These are phyloP conservation scores for Caligus rogercresseyi DNA, from an alignment of 1,140 invertebrate species.

Conservation along the genomic window DNA sequence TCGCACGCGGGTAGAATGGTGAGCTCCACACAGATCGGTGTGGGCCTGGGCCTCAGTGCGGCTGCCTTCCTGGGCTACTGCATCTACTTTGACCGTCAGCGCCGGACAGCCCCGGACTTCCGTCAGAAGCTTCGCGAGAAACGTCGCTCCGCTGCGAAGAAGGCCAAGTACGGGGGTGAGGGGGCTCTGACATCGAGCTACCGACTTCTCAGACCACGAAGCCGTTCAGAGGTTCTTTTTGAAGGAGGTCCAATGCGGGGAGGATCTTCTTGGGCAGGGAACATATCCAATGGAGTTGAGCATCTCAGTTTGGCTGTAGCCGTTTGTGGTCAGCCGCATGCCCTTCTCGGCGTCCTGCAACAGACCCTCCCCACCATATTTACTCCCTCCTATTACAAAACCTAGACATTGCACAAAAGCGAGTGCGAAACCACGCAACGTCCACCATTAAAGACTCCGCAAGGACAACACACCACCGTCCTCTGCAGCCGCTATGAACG, in stretches of 20 bases:
- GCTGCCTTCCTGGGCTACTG: slow-evolving; percentile 84
- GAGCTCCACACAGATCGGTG: slow-evolving; percentile 33
- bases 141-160: slow-evolving; percentile 40
- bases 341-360: slow-evolving; percentile 74
- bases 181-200: slow-evolving; percentile 35
- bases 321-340: slow-evolving; percentile 85
- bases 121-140: slow-evolving; percentile 79
- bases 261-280: slow-evolving; percentile 68
- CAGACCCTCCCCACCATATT: slow-evolving; percentile 76
- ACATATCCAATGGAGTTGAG: slow-evolving; percentile 74
- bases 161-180: slow-evolving; percentile 19
- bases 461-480: too few species aligned
- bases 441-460: neutral
- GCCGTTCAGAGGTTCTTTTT: slow-evolving; percentile 73
- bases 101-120: slow-evolving; percentile 79
- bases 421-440: slow-evolving; percentile 10
- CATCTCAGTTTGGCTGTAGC: slow-evolving; percentile 84
- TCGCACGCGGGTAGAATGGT: neutral
- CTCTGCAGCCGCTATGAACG: neutral
- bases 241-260: slow-evolving; percentile 57
- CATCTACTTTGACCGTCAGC: slow-evolving; percentile 86
- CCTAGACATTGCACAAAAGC: slow-evolving; percentile 15
- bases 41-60: slow-evolving; percentile 71
- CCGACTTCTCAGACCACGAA: slow-evolving; percentile 75
- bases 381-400: slow-evolving; percentile 34